Evolutionary conservation across 2,797 vertebrate species (phyloP).

Genomic region (Trichosurus vulpecula): DNA sequence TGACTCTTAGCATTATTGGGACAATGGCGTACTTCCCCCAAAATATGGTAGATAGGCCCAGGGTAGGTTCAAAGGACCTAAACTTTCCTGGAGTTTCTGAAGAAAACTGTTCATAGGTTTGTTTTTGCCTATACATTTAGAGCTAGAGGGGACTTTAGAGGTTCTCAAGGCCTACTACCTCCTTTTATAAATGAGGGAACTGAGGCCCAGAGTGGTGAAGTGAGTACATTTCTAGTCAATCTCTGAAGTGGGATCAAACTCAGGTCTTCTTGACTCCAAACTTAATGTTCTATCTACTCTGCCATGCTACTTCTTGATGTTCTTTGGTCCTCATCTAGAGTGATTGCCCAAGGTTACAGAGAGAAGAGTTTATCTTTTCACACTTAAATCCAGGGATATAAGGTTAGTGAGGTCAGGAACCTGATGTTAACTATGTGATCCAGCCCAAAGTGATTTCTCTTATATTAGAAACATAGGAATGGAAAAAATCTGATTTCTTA

Average conservation of each 20-base stretch:
- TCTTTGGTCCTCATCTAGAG: not conserved
- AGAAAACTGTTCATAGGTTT: not conserved
- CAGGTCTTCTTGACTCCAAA: not conserved
- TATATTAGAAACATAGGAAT: not conserved
- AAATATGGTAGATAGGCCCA: not conserved
- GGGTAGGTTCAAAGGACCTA: not conserved
- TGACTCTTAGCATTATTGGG: not conserved
- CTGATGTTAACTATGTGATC: not conserved
- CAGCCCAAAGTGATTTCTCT: not conserved
- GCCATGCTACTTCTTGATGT: not conserved
- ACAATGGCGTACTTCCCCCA: not conserved
- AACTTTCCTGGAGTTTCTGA: not conserved
- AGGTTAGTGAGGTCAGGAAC: not conserved
- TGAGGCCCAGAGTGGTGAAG: not conserved
- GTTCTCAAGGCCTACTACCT: not conserved
- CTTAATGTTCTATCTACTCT: not conserved
- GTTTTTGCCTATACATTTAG: not conserved
- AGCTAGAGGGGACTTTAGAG: not conserved
- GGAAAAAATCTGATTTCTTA: not conserved
- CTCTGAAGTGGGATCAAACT: not conserved
- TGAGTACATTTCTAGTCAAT: not conserved
- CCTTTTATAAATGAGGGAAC: not conserved
- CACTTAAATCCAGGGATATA: not conserved
- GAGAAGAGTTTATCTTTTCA: not conserved
- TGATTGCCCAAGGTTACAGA: not conserved